Conservation (phyloP, 2,797 vertebrate genomes). For the Enteromius paludinosus region DNA sequence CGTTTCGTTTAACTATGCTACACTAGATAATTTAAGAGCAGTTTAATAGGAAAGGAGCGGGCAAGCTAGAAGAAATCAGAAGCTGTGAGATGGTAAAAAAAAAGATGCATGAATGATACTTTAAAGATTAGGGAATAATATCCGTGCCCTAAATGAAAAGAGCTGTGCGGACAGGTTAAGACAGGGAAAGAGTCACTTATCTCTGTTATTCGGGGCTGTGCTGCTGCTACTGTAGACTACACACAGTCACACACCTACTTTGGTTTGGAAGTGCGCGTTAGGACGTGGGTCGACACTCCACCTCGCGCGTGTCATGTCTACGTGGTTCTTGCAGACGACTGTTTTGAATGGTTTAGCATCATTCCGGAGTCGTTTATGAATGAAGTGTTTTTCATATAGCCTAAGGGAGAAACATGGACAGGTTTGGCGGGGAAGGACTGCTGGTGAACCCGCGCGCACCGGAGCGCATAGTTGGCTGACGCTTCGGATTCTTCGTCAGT, state of each 20-base stretch:
- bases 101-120: neutral
- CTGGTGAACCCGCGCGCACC: conserved; percentile 18
- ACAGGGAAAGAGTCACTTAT: conserved; percentile 10
- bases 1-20: neutral
- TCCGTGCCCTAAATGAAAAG: neutral
- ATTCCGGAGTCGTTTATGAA: conserved; percentile 4
- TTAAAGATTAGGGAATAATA: neutral
- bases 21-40: neutral
- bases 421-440: neutral
- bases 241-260: conserved; percentile 11
- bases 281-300: neutral
- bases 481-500: conserved; percentile 16
- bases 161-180: neutral
- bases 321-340: neutral
- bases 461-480: conserved; percentile 29
- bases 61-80: neutral
- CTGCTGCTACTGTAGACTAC: neutral
- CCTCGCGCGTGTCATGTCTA: neutral
- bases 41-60: neutral
- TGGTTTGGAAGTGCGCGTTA: neutral
- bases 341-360: neutral
- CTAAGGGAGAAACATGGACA: conserved; percentile 7
- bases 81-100: neutral
- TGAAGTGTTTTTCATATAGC: neutral
- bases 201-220: neutral